These are phyloP conservation scores for Apodemia mormo DNA, from an alignment of 2,888 invertebrate genomes.

Conservation along the genomic window DNA sequence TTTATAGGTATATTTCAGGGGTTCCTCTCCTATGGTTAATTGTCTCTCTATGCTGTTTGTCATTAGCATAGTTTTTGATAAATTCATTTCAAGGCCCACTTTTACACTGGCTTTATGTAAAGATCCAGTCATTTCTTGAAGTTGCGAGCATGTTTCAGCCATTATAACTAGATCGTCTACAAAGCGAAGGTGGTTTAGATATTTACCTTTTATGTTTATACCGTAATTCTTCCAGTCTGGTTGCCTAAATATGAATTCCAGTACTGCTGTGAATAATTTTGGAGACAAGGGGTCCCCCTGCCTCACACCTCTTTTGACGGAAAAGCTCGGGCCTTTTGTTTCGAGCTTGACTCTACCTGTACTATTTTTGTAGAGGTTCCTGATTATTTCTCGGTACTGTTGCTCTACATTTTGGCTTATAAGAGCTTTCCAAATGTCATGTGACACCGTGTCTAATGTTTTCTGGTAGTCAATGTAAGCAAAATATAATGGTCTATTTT, in stretches of 20 bases:
- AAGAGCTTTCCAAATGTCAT: conserved; percentile 43
- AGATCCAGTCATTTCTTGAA: too few relatives aligned
- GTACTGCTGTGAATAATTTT: neutral
- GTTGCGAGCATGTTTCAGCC: neutral
- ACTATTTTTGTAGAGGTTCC: neutral
- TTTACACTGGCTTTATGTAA: too few relatives aligned
- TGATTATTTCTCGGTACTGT: neutral
- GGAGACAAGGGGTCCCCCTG: neutral
- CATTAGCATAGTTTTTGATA: too few relatives aligned
- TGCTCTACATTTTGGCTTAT: conserved; percentile 28
- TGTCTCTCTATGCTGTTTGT: too few relatives aligned
- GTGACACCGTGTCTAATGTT: conserved; percentile 38
- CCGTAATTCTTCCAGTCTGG: neutral
- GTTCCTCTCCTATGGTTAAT: too few relatives aligned
- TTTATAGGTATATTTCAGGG: too few relatives aligned
- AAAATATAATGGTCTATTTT: neutral
- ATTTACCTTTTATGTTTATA: neutral
- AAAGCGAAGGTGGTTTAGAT: neutral
- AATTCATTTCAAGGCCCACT: too few relatives aligned
- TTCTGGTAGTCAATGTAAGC: neutral
- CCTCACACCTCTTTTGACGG: neutral
- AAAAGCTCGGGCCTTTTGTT: neutral
- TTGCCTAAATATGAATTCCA: neutral
- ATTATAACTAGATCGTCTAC: neutral
- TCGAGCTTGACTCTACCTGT: conserved; percentile 2